Evolutionary conservation across 2,888 invertebrate genomes (phyloP).

Genomic region (Leptinotarsa peninsularis): DNA sequence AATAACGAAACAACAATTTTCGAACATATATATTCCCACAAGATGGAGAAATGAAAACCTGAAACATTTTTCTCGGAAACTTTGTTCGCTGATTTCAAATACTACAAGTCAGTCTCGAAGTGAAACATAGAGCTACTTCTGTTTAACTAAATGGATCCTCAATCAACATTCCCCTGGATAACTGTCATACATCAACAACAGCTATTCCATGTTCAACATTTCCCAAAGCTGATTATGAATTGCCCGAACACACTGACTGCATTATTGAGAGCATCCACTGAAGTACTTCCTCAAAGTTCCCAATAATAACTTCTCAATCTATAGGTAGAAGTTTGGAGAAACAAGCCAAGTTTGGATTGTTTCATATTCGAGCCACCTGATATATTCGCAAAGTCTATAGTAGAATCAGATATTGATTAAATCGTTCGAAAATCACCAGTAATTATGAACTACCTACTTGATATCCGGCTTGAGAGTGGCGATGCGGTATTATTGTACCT

Average conservation of each 20-base stretch:
- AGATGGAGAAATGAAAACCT: too few species aligned
- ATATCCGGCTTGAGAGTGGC: neutral
- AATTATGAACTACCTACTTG: constrained; percentile 4
- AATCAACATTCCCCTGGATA: too few species aligned
- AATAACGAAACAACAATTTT: too few species aligned
- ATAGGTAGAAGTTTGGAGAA: constrained; percentile 3
- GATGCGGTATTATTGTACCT: neutral
- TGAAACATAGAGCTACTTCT: too few species aligned
- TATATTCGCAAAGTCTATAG: neutral
- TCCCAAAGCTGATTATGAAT: neutral
- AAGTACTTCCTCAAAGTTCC: neutral
- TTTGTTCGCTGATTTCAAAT: too few species aligned
- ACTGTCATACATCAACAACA: too few species aligned
- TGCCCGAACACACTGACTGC: neutral
- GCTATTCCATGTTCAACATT: neutral
- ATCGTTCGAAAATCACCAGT: neutral
- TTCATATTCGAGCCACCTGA: neutral
- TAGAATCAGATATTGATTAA: neutral
- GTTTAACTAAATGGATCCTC: too few species aligned
- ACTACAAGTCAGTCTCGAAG: too few species aligned
- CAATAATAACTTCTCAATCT: neutral
- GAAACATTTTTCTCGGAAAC: too few species aligned
- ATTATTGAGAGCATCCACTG: neutral
- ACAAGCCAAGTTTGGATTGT: constrained; percentile 1
- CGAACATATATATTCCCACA: too few species aligned